Evolutionary conservation across 2,113 vertebrate genomes (phyloP).

Genomic region (Pipra filicauda): DNA sequence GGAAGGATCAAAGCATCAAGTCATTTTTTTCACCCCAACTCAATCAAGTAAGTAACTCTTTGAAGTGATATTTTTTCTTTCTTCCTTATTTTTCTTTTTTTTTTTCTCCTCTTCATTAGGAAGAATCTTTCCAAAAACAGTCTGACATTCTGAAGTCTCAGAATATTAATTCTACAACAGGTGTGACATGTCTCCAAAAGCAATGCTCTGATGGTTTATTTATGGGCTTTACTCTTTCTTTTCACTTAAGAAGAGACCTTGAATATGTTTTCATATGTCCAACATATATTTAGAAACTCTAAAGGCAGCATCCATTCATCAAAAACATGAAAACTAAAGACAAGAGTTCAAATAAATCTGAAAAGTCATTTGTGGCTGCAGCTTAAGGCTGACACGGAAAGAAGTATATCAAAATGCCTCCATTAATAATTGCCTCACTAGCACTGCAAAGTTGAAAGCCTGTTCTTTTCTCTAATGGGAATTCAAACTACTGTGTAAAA

Average conservation of each 20-base stretch:
- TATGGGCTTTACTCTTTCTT: constrained; percentile 18
- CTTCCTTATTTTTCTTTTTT: not conserved
- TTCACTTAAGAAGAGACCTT: constrained; percentile 37
- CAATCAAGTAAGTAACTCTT: constrained; percentile 58
- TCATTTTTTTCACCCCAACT: constrained; percentile 28
- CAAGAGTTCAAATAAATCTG: constrained; percentile 49
- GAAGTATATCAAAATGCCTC: constrained; percentile 52
- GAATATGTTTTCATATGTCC: constrained; percentile 41
- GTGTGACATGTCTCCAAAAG: constrained; percentile 11
- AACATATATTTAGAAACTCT: constrained; percentile 37
- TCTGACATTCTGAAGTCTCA: constrained; percentile 38
- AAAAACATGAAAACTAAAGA: constrained; percentile 54
- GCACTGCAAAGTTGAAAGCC: constrained; percentile 44
- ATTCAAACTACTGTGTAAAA: constrained; percentile 51
- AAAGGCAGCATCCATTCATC: constrained; percentile 58
- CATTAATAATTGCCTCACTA: constrained; percentile 57
- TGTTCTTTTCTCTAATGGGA: constrained; percentile 45
- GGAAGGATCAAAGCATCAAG: constrained; percentile 66
- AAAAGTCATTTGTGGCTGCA: constrained; percentile 58
- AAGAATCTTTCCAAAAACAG: constrained; percentile 35
- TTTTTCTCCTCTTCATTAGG: not conserved
- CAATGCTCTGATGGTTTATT: constrained; percentile 41
- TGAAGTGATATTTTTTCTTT: constrained; percentile 41
- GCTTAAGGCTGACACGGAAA: constrained; percentile 46
- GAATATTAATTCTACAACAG: constrained; percentile 40